Percentiles rank a stretch among this genome's conserved stretches.
Evolutionary conservation across 2,797 vertebrate species (phyloP).

Genomic region (Molothrus aeneus): DNA sequence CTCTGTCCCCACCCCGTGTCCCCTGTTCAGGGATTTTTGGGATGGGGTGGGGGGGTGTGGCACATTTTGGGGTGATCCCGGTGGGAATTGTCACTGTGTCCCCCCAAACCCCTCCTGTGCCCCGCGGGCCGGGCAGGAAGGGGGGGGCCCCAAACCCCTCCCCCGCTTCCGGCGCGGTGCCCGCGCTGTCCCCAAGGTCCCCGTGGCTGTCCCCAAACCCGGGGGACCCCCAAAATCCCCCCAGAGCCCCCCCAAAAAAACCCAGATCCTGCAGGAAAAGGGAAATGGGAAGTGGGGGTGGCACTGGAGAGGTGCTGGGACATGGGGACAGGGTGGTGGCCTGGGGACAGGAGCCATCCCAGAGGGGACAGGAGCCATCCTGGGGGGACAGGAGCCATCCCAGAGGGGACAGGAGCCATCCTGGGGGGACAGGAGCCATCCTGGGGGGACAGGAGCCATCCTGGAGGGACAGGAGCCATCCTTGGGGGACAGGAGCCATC

Average conservation of each 20-base stretch:
- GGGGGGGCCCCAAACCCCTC: not conserved
- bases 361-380: not conserved
- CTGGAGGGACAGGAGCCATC: no score
- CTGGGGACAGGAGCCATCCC: not conserved
- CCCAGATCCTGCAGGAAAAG: no score
- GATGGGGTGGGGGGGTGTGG: not conserved
- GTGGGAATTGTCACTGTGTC: not conserved
- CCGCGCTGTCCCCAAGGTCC: not conserved
- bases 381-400: no score
- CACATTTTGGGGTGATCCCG: not conserved
- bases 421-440: no score
- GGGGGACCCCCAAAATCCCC: no score
- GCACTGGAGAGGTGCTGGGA: no score
- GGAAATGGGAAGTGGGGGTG: no score
- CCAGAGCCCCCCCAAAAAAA: no score
- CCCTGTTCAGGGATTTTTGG: not conserved
- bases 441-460: no score
- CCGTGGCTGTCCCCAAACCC: not conserved
- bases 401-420: no score
- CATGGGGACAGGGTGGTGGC: no score
- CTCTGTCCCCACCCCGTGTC: not conserved
- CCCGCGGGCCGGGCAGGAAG: not conserved
- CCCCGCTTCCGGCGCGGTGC: not conserved
- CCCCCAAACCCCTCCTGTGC: not conserved
- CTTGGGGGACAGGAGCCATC: no score